A percentile compares a stretch with the other conserved stretches of the same genome.
phyloP scores from a whole-genome alignment of 2,888 invertebrate genomes.

The Exocentrus adspersus region DNA sequence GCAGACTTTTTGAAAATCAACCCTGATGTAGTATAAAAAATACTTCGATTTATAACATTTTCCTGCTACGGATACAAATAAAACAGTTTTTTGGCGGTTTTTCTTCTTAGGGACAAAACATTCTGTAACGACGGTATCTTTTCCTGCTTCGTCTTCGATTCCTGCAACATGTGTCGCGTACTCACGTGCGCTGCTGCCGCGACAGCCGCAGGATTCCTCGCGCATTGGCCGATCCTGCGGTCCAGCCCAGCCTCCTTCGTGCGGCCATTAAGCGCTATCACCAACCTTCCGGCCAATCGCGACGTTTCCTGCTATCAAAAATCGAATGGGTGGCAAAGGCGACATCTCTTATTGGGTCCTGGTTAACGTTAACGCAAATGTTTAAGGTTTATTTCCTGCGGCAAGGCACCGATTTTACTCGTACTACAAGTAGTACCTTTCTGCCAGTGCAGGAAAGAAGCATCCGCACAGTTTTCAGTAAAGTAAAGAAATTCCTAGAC shows the following conservation, averaged over 20 bases:
- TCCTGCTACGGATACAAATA: too few relatives aligned
- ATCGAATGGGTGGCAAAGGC: slow-evolving; percentile 39
- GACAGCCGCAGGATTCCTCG: neutral
- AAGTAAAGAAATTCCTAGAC: too few relatives aligned
- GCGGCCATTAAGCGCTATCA: slow-evolving; percentile 62
- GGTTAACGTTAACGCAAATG: slow-evolving; percentile 17
- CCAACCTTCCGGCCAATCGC: slow-evolving; percentile 54
- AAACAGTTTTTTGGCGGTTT: too few relatives aligned
- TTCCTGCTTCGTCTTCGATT: neutral
- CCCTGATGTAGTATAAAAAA: too few relatives aligned
- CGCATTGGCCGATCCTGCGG: slow-evolving; percentile 52
- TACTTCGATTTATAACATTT: too few relatives aligned
- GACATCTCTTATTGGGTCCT: slow-evolving; percentile 27
- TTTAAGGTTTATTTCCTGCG: slow-evolving; percentile 21
- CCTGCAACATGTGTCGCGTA: slow-evolving; percentile 31
- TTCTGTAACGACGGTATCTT: neutral
- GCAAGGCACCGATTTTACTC: neutral
- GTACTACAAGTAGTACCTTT: slow-evolving; percentile 14
- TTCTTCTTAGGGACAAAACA: too few relatives aligned
- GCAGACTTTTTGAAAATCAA: too few relatives aligned
- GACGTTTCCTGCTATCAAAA: slow-evolving; percentile 39
- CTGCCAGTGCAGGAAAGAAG: neutral
- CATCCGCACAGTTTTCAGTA: too few relatives aligned
- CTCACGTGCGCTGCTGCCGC: neutral
- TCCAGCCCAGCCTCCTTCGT: slow-evolving; percentile 58